Conservation (phyloP, 2,113 vertebrate species). For the Pseudopipra pipra region DNA sequence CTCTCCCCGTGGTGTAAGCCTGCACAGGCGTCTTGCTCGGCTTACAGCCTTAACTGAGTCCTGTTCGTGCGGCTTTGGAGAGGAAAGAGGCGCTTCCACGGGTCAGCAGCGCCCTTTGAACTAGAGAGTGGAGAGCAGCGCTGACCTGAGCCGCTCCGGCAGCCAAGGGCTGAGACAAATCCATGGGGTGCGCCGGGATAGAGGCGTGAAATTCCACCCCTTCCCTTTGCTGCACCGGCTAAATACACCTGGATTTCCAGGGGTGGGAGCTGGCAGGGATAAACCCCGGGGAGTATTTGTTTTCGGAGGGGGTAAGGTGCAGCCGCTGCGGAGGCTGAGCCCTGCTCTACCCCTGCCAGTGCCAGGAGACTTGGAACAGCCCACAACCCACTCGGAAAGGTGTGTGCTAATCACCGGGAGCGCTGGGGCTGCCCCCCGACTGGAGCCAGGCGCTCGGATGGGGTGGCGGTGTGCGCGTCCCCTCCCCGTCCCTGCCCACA, state of each 20-base stretch:
- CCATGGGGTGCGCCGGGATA: neutral
- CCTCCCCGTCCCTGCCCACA: neutral
- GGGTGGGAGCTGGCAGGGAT: neutral
- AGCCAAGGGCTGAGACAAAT: neutral
- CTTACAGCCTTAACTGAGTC: neutral
- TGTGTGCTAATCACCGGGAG: neutral
- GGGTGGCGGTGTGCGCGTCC: neutral
- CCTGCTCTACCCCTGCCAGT: neutral
- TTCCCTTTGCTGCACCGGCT: neutral
- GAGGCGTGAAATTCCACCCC: neutral
- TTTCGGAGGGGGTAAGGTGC: neutral
- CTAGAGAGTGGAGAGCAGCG: neutral
- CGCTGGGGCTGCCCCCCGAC: neutral
- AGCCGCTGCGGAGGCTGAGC: neutral
- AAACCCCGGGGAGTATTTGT: neutral
- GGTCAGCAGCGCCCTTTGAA: constrained; percentile 21
- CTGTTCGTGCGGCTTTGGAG: neutral
- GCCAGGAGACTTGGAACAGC: constrained; percentile 40
- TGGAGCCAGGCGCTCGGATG: neutral
- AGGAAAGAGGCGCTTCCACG: neutral
- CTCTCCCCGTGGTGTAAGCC: rapidly evolving
- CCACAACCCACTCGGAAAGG: constrained; percentile 27
- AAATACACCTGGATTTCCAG: neutral
- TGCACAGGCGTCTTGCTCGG: rapidly evolving
- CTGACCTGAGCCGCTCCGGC: neutral